Evolutionary conservation across 2,797 vertebrate species (phyloP).

Genomic region (Hydrocynus forskahlii): DNA sequence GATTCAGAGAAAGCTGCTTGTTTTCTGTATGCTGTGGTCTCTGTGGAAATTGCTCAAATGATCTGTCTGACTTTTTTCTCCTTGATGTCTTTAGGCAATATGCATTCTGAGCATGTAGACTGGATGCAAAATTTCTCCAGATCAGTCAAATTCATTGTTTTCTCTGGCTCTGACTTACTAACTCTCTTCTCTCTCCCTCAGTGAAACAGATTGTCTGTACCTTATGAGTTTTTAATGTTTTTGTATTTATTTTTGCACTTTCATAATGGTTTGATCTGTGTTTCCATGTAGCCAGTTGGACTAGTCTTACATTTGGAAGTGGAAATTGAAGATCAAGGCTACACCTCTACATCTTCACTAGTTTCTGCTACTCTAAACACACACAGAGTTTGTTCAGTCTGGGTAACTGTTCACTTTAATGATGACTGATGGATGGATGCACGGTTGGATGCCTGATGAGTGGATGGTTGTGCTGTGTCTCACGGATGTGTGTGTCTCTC

Average conservation of each 20-base stretch:
- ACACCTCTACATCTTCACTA: no score
- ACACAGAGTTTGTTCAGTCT: neutral
- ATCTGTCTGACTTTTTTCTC: neutral
- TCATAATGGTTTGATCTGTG: neutral
- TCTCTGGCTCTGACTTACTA: neutral
- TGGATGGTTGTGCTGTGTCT: slow-evolving; percentile 78
- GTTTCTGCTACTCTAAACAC: neutral
- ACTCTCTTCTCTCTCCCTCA: slow-evolving; percentile 10
- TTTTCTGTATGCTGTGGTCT: neutral
- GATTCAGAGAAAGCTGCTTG: neutral
- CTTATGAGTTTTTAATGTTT: neutral
- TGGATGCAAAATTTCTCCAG: neutral
- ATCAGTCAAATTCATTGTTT: neutral
- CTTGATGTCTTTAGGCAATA: neutral
- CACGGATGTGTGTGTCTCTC: slow-evolving; percentile 86
- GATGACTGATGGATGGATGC: slow-evolving; percentile 60
- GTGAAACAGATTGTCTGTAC: neutral
- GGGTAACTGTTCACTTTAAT: neutral
- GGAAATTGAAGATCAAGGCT: no score
- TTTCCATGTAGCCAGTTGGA: neutral
- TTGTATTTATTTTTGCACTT: neutral
- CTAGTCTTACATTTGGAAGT: no score
- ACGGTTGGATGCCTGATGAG: slow-evolving; percentile 62
- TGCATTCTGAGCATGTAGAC: neutral
- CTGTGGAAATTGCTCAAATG: slow-evolving; percentile 14